Conservation (phyloP, 1,140 invertebrate genomes). For the Neodiprion virginianus region DNA sequence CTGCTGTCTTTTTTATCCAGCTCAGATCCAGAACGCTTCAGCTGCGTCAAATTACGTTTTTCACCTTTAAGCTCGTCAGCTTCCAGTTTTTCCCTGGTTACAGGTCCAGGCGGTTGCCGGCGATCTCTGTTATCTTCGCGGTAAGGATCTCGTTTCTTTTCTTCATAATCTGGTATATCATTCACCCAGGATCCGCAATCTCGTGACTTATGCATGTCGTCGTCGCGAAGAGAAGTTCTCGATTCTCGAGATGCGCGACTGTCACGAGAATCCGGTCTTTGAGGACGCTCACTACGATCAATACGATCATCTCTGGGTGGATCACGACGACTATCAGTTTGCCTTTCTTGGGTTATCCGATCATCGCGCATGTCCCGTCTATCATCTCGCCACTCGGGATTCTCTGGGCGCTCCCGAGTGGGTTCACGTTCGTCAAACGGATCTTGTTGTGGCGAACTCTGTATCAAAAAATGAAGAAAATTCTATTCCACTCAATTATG, state of each 20-base stretch:
- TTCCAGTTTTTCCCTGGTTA: constrained; percentile 69
- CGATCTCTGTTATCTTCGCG: constrained; percentile 50
- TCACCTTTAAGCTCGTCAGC: constrained; percentile 66
- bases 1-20: constrained; percentile 54
- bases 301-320: constrained; percentile 43
- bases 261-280: constrained; percentile 68
- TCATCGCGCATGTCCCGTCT: constrained; percentile 30
- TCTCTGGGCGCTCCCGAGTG: constrained; percentile 40
- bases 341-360: constrained; percentile 15
- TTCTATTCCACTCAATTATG: no score
- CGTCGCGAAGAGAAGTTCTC: constrained; percentile 59
- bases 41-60: constrained; percentile 63
- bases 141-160: constrained; percentile 52
- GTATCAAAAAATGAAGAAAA: constrained; percentile 12
- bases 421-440: constrained; percentile 58
- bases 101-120: constrained; percentile 66
- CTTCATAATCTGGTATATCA: constrained; percentile 59
- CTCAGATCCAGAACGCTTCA: constrained; percentile 56
- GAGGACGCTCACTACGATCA: constrained; percentile 61
- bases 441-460: constrained; percentile 52
- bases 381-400: constrained; percentile 48
- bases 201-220: constrained; percentile 52
- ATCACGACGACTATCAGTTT: constrained; percentile 30
- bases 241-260: constrained; percentile 65
- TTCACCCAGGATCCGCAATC: constrained; percentile 60